Conservation (phyloP, 2,113 vertebrate genomes). For the Entomyzon cyanotis region DNA sequence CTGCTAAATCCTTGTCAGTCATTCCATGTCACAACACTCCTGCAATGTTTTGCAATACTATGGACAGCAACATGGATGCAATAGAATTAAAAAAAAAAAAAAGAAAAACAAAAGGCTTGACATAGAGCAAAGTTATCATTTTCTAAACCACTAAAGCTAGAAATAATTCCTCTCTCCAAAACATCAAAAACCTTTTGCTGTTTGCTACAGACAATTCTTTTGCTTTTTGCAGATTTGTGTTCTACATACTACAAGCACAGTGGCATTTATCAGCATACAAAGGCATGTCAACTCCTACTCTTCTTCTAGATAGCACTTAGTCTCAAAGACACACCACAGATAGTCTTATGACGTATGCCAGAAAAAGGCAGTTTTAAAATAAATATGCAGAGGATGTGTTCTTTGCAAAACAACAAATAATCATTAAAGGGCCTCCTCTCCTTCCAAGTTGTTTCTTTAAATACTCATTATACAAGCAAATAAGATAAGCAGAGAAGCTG, state of each 20-base stretch:
- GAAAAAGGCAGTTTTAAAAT: slow-evolving; percentile 14
- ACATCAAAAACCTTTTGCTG: background rate
- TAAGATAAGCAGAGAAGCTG: slow-evolving; percentile 2
- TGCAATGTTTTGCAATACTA: background rate
- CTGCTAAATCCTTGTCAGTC: background rate
- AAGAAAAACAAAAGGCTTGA: background rate
- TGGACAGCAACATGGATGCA: background rate
- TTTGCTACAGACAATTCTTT: background rate
- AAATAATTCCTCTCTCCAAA: background rate
- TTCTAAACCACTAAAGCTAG: background rate
- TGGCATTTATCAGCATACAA: slow-evolving; percentile 12
- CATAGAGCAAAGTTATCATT: background rate
- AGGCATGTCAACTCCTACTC: background rate
- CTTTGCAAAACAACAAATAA: slow-evolving; percentile 28
- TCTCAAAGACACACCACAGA: background rate
- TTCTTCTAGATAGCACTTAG: background rate
- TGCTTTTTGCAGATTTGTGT: background rate
- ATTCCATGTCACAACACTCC: background rate
- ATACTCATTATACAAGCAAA: slow-evolving; percentile 18
- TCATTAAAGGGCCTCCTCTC: slow-evolving; percentile 2
- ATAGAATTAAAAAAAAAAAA: background rate
- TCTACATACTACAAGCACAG: background rate
- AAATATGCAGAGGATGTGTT: slow-evolving; percentile 44
- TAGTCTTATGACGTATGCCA: background rate
- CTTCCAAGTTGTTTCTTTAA: slow-evolving; percentile 8